Conservation (phyloP, 2,797 vertebrate genomes). For the Peromyscus aztecus region DNA sequence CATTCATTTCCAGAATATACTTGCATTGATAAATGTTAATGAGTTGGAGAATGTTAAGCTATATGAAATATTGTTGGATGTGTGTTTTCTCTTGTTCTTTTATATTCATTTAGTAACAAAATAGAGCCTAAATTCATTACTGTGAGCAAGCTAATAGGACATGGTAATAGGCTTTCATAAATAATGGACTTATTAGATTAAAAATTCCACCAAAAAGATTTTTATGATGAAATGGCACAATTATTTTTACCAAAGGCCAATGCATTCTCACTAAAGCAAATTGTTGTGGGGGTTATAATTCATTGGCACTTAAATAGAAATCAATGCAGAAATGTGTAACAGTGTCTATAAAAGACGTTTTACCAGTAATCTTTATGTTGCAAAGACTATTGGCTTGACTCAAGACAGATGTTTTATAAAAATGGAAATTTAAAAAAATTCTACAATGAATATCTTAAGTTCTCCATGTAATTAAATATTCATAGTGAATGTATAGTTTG, state of each 20-base stretch:
- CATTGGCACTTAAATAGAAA: conserved; percentile 60
- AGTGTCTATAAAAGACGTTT: conserved; percentile 64
- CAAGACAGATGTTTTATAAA: conserved; percentile 34
- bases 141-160: conserved; percentile 48
- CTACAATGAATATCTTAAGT: conserved; percentile 34
- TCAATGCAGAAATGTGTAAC: conserved; percentile 53
- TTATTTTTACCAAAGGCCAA: conserved; percentile 50
- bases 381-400: conserved; percentile 38
- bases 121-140: conserved; percentile 19
- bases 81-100: conserved; percentile 18
- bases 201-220: conserved; percentile 63
- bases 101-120: conserved; percentile 47
- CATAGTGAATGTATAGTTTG: conserved; percentile 27
- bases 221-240: conserved; percentile 59
- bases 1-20: conserved; percentile 38
- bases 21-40: conserved; percentile 46
- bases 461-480: conserved; percentile 58
- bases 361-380: background rate
- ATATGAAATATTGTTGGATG: background rate
- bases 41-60: background rate
- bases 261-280: conserved; percentile 54
- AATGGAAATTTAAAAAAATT: conserved; percentile 17
- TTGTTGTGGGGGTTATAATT: conserved; percentile 29
- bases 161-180: conserved; percentile 54
- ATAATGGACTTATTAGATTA: conserved; percentile 45